phyloP scores from a whole-genome alignment of 2,113 vertebrate genomes.

The Cryptoleucopteryx plumbea region DNA sequence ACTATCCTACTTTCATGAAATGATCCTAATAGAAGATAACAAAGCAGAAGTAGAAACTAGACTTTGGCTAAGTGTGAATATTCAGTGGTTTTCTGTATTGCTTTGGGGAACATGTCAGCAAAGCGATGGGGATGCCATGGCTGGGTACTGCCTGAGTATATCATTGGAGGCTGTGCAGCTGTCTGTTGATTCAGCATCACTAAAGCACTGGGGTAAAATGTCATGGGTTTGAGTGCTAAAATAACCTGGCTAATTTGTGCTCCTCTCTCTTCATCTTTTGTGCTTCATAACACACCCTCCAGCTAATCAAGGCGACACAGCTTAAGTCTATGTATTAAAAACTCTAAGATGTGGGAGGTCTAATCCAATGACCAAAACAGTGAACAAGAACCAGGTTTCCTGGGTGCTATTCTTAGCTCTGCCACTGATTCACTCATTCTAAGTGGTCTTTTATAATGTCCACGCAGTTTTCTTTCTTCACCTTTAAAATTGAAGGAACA shows the following conservation, averaged over 20 bases:
- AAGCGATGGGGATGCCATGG: not conserved
- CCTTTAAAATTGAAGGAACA: not conserved
- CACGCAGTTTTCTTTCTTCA: not conserved
- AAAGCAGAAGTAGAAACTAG: not conserved
- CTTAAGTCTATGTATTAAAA: not conserved
- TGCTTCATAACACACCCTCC: not conserved
- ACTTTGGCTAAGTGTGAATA: not conserved
- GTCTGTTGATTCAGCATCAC: not conserved
- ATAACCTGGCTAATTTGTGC: not conserved
- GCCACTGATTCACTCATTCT: not conserved
- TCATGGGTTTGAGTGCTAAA: not conserved
- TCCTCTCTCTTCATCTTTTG: not conserved
- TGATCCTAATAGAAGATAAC: not conserved
- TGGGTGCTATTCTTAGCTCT: not conserved
- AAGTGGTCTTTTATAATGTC: not conserved
- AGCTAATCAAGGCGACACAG: not conserved
- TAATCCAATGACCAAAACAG: not conserved
- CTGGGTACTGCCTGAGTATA: not conserved
- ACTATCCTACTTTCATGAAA: not conserved
- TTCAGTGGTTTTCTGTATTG: not conserved
- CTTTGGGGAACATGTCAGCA: not conserved
- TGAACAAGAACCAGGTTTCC: not conserved
- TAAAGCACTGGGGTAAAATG: not conserved
- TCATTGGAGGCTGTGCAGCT: not conserved
- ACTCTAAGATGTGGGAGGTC: not conserved